Base-by-base conservation (phyloP, 2,113 vertebrate genomes). In the Cochlearius cochlearius region DNA sequence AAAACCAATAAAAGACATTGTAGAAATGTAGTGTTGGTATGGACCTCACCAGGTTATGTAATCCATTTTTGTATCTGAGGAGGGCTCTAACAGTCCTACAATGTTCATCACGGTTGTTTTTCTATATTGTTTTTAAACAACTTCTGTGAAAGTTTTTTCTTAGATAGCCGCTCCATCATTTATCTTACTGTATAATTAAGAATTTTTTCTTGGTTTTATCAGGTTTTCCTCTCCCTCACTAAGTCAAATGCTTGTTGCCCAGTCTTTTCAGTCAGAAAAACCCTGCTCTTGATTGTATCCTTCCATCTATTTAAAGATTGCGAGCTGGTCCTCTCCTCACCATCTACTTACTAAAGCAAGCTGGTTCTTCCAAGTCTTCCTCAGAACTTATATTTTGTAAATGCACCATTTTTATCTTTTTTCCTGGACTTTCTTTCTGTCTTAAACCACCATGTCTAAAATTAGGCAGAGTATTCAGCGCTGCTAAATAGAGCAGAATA, bases 401-500 rank as follows among this genome's bases (percentile, higher is more conserved):
- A 66, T 39, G 21, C 12, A 74, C 5, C 20, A 2, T 80, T 80
- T 12, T 43, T 3, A 15, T 11, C 19, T 39, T 43, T 39, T 45
- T 21, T 29, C 45, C 50, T 68, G 34, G 10, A 43, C 26, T 64
- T 76, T 21, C 11, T 49, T 83, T 89, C 90, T 22, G 15, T 76
- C 36, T 78, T 38, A 71, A 92, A 49, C 25, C 39, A 62, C 22
- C 22, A 5, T 5, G 11, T 63, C 56, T 75, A 63, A 96, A 92
- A 96, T 85, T 67, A 93, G 60, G 21, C 34, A 11, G 34, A 53
- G n/a, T 50, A 47, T 67, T 58, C 64, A 87, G 85, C 5, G 1
- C 53, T 90, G 92, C 88, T 93, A 94, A 93, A 74, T 47, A 93
- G 88, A 93, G 92, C 85, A n/a, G 88, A 94, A 91, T 77, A 93